Conservation (phyloP, 2,888 invertebrate genomes). For the Fragum sueziense region DNA sequence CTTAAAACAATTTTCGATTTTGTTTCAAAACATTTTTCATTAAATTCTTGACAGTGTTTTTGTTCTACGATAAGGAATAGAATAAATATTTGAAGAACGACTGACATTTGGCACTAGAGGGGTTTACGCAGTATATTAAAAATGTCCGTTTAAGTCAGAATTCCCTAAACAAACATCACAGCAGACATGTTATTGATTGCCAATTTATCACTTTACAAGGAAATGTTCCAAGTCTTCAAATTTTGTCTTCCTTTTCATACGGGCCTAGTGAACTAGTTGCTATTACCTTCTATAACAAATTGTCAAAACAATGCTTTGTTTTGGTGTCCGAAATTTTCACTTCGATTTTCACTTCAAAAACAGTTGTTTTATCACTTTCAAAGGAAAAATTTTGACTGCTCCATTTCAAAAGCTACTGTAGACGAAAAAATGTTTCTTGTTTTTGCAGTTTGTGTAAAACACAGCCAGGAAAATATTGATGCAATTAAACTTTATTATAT, state of each 20-base stretch:
- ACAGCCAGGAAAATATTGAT: too few species aligned
- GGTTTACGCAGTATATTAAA: constrained; percentile 20
- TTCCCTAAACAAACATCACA: constrained; percentile 4
- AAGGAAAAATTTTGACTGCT: too few species aligned
- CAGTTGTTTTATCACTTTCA: too few species aligned
- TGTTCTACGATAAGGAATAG: background rate
- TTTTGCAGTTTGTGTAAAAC: too few species aligned
- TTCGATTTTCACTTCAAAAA: too few species aligned
- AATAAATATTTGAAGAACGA: constrained; percentile 16
- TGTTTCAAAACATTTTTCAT: too few species aligned
- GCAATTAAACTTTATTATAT: too few species aligned
- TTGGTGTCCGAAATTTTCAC: too few species aligned
- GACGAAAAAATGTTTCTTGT: too few species aligned
- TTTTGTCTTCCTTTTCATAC: background rate
- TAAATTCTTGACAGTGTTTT: background rate
- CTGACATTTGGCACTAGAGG: background rate
- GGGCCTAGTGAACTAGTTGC: background rate
- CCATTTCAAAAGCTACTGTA: too few species aligned
- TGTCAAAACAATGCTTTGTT: too few species aligned
- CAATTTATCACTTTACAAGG: constrained; percentile 17
- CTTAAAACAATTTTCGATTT: too few species aligned
- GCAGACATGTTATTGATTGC: constrained; percentile 22
- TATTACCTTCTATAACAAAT: background rate
- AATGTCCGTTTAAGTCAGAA: constrained; percentile 18
- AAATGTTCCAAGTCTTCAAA: background rate